Evolutionary conservation across 2,888 invertebrate genomes (phyloP).

Genomic region (Mythimna loreyi): DNA sequence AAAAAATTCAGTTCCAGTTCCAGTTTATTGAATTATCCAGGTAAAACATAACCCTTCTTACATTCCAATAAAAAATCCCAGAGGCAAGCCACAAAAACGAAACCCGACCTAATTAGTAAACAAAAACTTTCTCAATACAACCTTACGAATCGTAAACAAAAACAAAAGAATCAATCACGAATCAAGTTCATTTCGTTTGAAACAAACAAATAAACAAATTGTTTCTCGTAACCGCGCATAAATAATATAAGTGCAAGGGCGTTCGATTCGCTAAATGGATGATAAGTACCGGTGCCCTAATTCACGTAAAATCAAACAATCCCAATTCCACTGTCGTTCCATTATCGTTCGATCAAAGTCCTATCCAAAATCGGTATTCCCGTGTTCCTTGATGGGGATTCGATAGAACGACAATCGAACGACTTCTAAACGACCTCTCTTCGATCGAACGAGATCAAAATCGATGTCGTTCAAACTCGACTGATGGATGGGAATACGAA

Average conservation of each 20-base stretch:
- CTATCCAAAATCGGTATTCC: too few relatives aligned
- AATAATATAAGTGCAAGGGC: constrained; percentile 78
- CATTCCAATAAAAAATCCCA: too few relatives aligned
- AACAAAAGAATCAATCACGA: constrained; percentile 47
- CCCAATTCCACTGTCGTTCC: too few relatives aligned
- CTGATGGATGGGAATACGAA: too few relatives aligned
- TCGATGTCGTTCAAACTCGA: too few relatives aligned
- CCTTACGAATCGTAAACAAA: constrained; percentile 44
- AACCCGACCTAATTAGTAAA: constrained; percentile 12
- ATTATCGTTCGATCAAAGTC: too few relatives aligned
- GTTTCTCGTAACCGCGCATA: constrained; percentile 47
- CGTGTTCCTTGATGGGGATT: too few relatives aligned
- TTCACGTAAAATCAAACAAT: too few relatives aligned
- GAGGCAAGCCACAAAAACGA: neutral
- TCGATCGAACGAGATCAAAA: too few relatives aligned
- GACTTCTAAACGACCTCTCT: too few relatives aligned
- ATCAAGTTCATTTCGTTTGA: constrained; percentile 43
- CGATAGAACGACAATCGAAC: too few relatives aligned
- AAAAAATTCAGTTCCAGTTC: neutral
- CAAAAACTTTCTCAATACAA: constrained; percentile 21
- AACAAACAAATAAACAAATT: constrained; percentile 43
- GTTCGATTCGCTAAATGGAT: constrained; percentile 76
- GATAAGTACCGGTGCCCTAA: constrained; percentile 80
- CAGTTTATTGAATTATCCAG: neutral
- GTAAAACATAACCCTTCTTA: too few relatives aligned